Evolutionary conservation across 2,888 invertebrate species (phyloP), one percentile per base, ranked within the genome.

Genomic region (Heliothis peltigera): DNA sequence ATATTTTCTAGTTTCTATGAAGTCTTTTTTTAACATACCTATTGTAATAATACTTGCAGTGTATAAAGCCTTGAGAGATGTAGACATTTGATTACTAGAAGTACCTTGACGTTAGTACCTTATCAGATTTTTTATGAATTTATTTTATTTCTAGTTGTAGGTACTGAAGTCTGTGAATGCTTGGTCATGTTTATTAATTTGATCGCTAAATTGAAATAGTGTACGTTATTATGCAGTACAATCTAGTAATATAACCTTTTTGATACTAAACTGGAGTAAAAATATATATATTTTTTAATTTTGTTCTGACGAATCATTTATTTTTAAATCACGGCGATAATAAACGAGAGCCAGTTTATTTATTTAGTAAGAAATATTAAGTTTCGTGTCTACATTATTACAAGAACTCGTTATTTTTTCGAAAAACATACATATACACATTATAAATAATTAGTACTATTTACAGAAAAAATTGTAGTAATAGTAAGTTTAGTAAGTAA

Each of bases 51-150:
- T 25, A 44, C 15, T n/a, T 22, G 32, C 8, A 56, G 19, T 39
- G 10, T 43, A 51, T 10, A 15, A 39, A 43, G 5, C 71, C 64
- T 69, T 64, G 56, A 53, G 3, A 53, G 43, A 71, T 69, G 56
- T 17, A 64, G 32, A 57, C 57, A 53, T 44, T 19, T 25, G 43
- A 72, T 53, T 52, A 25, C 21, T 49, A 54, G 19, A 51, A 54
- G 21, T 49, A 55, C 53, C 66, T 54, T 58, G 53, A 46, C 7
- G 1, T 44, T n/a, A 1, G 15, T 42, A 66, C 46, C 25, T 51
- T 44, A 55, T 62, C 48, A 46, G n/a, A 39, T 19, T 53, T 43
- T 46, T 32, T 25, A 53, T 15, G 19, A 46, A 51, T 21, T 25
- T 21, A 39, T 39, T 57, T 57, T 57, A 43, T 48, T 57, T 32